Conservation (phyloP, 2,888 invertebrate genomes). For the Ennomos erosarius region DNA sequence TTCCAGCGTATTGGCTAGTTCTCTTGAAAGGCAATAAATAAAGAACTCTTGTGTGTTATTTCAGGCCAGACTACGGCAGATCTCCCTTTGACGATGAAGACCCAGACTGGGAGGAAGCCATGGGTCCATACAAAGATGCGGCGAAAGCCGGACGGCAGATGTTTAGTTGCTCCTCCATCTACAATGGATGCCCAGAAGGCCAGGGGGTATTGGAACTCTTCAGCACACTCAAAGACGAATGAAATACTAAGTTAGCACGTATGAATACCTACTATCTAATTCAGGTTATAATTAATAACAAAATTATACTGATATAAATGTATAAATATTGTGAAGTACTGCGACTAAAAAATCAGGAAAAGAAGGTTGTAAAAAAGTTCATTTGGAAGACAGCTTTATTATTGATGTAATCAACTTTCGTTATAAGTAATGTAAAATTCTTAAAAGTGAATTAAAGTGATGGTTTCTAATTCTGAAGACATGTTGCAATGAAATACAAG, state of each 20-base stretch:
- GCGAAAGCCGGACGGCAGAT: conserved; percentile 87
- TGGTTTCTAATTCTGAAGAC: too few relatives aligned
- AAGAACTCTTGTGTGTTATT: conserved; percentile 31
- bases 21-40: too few relatives aligned
- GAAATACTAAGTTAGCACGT: background rate
- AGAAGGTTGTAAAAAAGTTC: too few relatives aligned
- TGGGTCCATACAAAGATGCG: conserved; percentile 85
- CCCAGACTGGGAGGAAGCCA: conserved; percentile 56
- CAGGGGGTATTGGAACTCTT: conserved; percentile 87
- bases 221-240: conserved; percentile 67
- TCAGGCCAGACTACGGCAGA: conserved; percentile 85
- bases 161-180: conserved; percentile 87
- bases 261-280: conserved; percentile 52
- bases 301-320: too few relatives aligned
- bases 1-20: too few relatives aligned
- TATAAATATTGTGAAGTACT: background rate
- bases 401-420: too few relatives aligned
- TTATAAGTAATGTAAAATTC: too few relatives aligned
- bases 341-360: background rate
- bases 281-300: conserved; percentile 44
- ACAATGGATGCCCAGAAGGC: conserved; percentile 85
- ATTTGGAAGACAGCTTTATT: too few relatives aligned
- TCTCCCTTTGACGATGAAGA: conserved; percentile 78
- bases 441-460: too few relatives aligned
- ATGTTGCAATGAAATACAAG: too few relatives aligned